A percentile compares a stretch with the other conserved stretches of the same genome.
Evolutionary conservation across 2,797 vertebrate genomes (phyloP).

Genomic region (Brotula barbata): DNA sequence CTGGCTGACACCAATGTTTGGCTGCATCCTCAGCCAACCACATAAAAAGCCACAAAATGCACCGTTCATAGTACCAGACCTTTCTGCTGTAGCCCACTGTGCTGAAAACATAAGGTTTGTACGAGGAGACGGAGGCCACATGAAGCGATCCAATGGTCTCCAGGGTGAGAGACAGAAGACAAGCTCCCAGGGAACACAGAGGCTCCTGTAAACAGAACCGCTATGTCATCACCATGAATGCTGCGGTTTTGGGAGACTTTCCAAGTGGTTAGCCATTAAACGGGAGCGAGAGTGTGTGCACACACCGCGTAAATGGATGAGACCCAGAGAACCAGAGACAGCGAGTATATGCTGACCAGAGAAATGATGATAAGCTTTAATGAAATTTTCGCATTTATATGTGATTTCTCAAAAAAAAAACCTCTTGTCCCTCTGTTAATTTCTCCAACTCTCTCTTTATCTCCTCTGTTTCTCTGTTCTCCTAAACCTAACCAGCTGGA

Average conservation of each 20-base stretch:
- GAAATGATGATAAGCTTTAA: conserved; percentile 39
- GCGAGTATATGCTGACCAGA: conserved; percentile 26
- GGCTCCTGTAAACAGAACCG: conserved; percentile 39
- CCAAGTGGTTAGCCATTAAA: conserved; percentile 45
- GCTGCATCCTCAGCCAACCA: conserved; percentile 25
- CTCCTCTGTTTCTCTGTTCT: conserved; percentile 34
- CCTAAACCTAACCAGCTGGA: conserved; percentile 64
- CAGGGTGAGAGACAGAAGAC: conserved; percentile 25
- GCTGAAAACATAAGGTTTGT: conserved; percentile 8
- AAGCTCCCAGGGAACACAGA: conserved; percentile 31
- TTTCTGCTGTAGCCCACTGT: not conserved
- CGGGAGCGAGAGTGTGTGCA: conserved; percentile 13
- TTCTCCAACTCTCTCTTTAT: conserved; percentile 49
- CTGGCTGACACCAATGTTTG: conserved; percentile 37
- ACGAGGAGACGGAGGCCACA: conserved; percentile 8
- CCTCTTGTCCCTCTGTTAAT: conserved; percentile 36
- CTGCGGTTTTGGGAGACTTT: conserved; percentile 41
- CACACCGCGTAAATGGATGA: conserved; percentile 55
- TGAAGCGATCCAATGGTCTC: conserved; percentile 35
- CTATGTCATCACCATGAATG: conserved; percentile 41
- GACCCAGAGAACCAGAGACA: conserved; percentile 27
- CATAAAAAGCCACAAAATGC: conserved; percentile 24
- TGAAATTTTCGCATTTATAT: conserved; percentile 40
- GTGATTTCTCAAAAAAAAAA: conserved; percentile 58
- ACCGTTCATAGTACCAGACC: not conserved